Conservation (phyloP, 2,113 vertebrate genomes). For the Daboia siamensis region DNA sequence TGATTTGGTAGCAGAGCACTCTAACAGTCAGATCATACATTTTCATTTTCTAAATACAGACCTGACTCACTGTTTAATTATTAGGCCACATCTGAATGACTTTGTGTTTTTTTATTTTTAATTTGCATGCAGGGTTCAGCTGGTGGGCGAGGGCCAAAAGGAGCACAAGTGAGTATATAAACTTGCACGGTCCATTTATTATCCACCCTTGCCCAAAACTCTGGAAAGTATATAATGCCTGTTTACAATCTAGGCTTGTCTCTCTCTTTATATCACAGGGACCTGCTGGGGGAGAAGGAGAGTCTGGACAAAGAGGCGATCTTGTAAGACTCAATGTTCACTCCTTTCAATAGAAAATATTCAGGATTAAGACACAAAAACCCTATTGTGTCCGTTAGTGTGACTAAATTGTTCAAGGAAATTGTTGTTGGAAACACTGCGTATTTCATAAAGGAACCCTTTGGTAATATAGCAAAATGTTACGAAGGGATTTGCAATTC, state of each 20-base stretch:
- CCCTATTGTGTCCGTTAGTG: not conserved
- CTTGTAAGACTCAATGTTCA: slow-evolving; percentile 71
- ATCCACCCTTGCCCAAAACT: rapidly evolving
- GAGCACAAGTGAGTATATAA: slow-evolving; percentile 81
- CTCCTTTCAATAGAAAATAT: slow-evolving; percentile 13
- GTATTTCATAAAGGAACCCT: not conserved
- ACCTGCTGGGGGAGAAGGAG: slow-evolving; percentile 86
- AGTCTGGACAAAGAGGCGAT: slow-evolving; percentile 86
- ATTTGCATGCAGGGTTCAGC: slow-evolving; percentile 77
- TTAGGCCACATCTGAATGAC: not conserved
- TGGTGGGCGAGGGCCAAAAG: slow-evolving; percentile 87
- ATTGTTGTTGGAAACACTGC: not conserved
- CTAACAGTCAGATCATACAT: not conserved
- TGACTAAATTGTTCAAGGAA: not conserved
- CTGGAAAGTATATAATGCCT: not conserved
- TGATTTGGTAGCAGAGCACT: not conserved
- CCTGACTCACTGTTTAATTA: not conserved
- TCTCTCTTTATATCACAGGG: slow-evolving; percentile 72
- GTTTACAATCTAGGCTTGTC: slow-evolving; percentile 18
- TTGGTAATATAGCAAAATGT: not conserved
- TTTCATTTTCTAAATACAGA: not conserved
- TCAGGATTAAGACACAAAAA: not conserved
- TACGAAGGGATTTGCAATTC: not conserved
- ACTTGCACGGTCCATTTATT: not conserved
- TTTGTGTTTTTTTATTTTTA: slow-evolving; percentile 12